Conservation (phyloP, 2,113 vertebrate genomes). For the Ramphastos sulfuratus region DNA sequence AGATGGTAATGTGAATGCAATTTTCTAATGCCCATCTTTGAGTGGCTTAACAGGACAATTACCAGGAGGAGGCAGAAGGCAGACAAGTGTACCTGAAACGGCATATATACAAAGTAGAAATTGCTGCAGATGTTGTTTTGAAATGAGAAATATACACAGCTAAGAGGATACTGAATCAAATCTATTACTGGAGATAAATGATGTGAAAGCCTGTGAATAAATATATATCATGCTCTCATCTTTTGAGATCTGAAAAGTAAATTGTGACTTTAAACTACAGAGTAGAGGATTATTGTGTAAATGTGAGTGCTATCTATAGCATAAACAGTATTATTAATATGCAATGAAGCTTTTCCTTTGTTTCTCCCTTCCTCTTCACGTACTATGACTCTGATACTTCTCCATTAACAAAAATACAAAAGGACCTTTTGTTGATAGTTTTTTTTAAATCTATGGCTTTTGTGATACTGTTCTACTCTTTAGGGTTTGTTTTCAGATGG, state of each 20-base stretch:
- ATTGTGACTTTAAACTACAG: background rate
- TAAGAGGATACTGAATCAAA: background rate
- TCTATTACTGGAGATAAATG: background rate
- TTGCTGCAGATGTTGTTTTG: background rate
- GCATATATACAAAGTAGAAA: background rate
- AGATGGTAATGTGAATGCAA: background rate
- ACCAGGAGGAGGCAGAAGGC: background rate
- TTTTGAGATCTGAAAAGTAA: background rate
- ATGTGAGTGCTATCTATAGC: background rate
- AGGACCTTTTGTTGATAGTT: background rate
- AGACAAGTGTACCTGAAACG: background rate
- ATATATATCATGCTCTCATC: background rate
- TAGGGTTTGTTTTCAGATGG: background rate
- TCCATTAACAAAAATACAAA: background rate
- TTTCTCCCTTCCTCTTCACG: background rate
- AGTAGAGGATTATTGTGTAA: background rate
- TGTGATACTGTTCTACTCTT: background rate
- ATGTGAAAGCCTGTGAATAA: background rate
- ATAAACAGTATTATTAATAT: background rate
- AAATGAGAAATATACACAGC: background rate
- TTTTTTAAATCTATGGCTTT: background rate
- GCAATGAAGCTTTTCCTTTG: background rate
- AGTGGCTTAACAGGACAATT: background rate
- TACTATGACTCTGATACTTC: background rate
- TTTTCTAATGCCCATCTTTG: background rate